Evolutionary conservation across 2,888 invertebrate species (phyloP).

Genomic region (Sepiola atlantica): DNA sequence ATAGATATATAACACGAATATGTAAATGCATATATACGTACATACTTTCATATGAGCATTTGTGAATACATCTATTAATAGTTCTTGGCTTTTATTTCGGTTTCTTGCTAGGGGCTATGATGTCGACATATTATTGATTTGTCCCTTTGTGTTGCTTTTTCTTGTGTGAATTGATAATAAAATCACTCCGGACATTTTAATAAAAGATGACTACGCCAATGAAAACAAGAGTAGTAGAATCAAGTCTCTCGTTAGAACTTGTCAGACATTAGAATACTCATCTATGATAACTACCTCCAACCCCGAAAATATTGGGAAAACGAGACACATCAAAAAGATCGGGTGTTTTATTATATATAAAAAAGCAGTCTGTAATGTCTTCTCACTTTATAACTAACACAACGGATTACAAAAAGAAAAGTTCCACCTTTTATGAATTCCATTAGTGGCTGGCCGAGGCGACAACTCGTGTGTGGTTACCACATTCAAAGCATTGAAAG

Average conservation of each 20-base stretch:
- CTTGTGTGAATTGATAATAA: neutral
- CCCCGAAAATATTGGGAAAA: neutral
- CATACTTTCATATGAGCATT: neutral
- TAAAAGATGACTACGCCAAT: slow-evolving; percentile 32
- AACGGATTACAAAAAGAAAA: neutral
- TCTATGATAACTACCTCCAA: neutral
- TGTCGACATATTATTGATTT: slow-evolving; percentile 13
- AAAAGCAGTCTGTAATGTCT: neutral
- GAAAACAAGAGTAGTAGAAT: neutral
- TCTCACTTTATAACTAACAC: neutral
- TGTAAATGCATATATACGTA: neutral
- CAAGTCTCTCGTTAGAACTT: neutral
- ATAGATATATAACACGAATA: too few species aligned
- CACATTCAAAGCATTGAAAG: neutral
- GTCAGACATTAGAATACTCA: neutral
- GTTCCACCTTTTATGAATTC: neutral
- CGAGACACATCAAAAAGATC: neutral
- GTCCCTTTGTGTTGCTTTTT: neutral
- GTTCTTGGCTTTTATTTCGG: neutral
- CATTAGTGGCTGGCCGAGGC: neutral
- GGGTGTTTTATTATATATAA: neutral
- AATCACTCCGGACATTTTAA: slow-evolving; percentile 14
- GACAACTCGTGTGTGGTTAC: neutral
- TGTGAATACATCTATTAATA: neutral
- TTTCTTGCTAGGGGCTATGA: neutral